Base-by-base conservation (phyloP, 1,140 invertebrate species). In the Scaptomyza pallida region DNA sequence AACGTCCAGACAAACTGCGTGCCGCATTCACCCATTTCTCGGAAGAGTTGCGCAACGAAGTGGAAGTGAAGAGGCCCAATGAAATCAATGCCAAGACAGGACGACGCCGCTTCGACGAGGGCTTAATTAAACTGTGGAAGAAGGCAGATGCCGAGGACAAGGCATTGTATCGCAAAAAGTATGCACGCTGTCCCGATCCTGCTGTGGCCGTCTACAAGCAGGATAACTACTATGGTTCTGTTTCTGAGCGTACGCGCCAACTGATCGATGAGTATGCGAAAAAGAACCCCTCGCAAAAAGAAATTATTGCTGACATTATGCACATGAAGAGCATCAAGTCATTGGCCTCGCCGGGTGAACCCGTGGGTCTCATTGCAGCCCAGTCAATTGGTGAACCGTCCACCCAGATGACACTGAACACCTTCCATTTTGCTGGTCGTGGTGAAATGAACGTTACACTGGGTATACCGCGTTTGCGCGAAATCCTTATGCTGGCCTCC, bases 391-490 rank as follows among this genome's bases (percentile, higher is more conserved):
- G 98, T 63, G 99, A 99, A 92, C 99, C 99, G 0, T 99, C 98
- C 2, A 99, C 99, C 59, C 99, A 99, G 93, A 99, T 99, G 99
- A 99, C 99, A 78, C 92, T 99, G 70, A 99, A 99, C 88, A 99
- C 99, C 33, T 99, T 99, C 92, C 99, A 99, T 91, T 99, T 99
- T 93, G 99, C 99, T 78, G 99, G 99, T 92, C 95, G 98, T 93
- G 98, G 98, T 93, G 99, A 99, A 92, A 99, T 99, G 98, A 99
- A 99, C 92, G 98, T 99, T 0, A 99, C 99, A 0, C 93, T 99
- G 1, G 98, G 97, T 94, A 99, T 99, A 75, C 99, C 98, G 0
- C 94, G 99, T 78, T 92, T 99, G 1, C 93, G 98, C 85, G 99
- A 99, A 94, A 98, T 99, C 71, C 92, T 99, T 0, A 99, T 99